phyloP scores from a whole-genome alignment of 2,797 vertebrate species.

The Sebastes trivittatus region DNA sequence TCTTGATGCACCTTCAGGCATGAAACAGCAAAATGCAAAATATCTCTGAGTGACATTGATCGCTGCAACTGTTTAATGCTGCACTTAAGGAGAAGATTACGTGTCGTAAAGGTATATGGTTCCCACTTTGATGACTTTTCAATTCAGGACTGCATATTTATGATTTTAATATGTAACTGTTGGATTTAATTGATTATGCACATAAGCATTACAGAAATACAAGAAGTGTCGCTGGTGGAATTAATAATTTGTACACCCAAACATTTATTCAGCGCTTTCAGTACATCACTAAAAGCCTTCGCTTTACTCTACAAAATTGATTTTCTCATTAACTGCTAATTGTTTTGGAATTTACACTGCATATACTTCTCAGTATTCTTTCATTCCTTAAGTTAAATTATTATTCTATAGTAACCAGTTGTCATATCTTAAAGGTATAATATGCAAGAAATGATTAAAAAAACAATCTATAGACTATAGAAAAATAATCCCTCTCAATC shows the following conservation, averaged over 20 bases:
- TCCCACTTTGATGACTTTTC: not conserved
- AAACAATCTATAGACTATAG: too few species aligned
- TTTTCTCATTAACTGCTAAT: not conserved
- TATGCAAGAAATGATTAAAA: too few species aligned
- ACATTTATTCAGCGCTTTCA: slow-evolving; percentile 18
- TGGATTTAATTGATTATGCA: slow-evolving; percentile 5
- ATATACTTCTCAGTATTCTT: not conserved
- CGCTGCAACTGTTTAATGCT: slow-evolving; percentile 9
- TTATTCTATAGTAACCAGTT: not conserved
- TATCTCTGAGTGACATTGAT: slow-evolving; percentile 36
- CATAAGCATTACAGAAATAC: not conserved
- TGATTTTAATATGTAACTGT: slow-evolving; percentile 1
- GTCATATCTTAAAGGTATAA: not conserved
- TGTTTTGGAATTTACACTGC: slow-evolving; percentile 5
- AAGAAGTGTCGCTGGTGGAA: slow-evolving; percentile 13
- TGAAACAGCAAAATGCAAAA: slow-evolving; percentile 44
- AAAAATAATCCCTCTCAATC: too few species aligned
- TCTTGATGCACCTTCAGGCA: slow-evolving; percentile 51
- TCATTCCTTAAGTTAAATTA: not conserved
- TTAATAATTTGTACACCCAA: slow-evolving; percentile 18
- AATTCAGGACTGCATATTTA: not conserved
- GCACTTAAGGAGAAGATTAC: slow-evolving; percentile 5
- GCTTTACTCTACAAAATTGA: not conserved
- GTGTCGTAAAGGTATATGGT: not conserved
- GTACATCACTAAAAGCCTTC: slow-evolving; percentile 19